A percentile compares a stretch with the other conserved stretches of the same genome.
phyloP scores from a whole-genome alignment of 2,888 invertebrate species.

The Tipula confusa region DNA sequence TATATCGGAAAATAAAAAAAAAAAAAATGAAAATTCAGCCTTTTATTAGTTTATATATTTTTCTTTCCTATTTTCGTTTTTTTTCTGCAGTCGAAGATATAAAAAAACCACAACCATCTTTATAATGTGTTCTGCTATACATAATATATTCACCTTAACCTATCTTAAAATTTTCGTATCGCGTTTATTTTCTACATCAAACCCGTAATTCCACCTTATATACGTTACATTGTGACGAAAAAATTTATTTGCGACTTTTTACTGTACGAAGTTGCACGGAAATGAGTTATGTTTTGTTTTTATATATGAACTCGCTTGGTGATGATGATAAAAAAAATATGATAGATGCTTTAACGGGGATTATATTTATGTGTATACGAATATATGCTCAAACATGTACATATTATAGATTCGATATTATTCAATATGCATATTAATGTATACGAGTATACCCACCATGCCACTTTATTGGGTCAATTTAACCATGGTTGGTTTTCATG shows the following conservation, averaged over 20 bases:
- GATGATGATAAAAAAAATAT: neutral
- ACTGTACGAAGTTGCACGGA: neutral
- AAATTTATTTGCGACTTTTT: neutral
- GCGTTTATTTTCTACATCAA: neutral
- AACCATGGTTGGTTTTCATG: no score
- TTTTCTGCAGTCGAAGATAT: neutral
- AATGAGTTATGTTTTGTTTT: neutral
- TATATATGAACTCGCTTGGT: neutral
- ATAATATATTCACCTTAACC: slow-evolving; percentile 5
- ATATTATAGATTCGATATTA: neutral
- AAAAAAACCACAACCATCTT: slow-evolving; percentile 8
- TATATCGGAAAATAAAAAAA: neutral
- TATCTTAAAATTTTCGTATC: neutral
- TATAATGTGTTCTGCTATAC: neutral
- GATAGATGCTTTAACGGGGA: neutral
- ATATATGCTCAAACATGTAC: no score
- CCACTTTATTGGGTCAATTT: no score
- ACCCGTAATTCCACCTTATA: neutral
- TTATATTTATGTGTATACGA: no score
- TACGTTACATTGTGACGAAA: neutral
- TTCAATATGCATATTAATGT: slow-evolving; percentile 25
- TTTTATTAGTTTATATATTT: neutral
- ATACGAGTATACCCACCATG: no score
- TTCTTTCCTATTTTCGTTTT: neutral
- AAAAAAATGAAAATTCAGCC: slow-evolving; percentile 3